Evolutionary conservation across 2,797 vertebrate species (phyloP).

Genomic region (Champsocephalus gunnari): DNA sequence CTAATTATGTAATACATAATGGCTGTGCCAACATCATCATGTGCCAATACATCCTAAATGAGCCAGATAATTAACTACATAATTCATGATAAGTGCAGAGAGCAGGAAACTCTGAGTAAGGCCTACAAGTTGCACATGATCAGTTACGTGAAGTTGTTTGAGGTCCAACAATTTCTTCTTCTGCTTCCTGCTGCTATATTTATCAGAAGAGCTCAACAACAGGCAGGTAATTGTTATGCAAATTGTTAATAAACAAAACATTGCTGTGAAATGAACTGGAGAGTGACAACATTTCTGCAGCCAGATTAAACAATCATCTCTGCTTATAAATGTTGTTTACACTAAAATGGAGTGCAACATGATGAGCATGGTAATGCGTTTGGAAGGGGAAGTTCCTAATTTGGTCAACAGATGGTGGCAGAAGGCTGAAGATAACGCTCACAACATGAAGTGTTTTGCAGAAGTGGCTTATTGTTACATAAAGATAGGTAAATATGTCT

Average conservation of each 20-base stretch:
- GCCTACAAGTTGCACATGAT: background rate
- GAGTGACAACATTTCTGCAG: constrained; percentile 2
- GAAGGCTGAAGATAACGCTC: constrained; percentile 59
- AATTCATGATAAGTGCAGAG: constrained; percentile 35
- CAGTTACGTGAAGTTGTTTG: constrained; percentile 3
- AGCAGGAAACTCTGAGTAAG: constrained; percentile 1
- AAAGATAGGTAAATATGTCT: constrained; percentile 18
- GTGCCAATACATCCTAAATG: constrained; percentile 54
- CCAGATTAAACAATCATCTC: constrained; percentile 19
- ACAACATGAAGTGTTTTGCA: constrained; percentile 7
- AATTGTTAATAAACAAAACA: constrained; percentile 5
- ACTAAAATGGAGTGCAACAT: constrained; percentile 44
- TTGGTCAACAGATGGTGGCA: constrained; percentile 83
- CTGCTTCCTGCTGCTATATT: constrained; percentile 26
- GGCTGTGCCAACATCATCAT: constrained; percentile 59
- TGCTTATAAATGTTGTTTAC: constrained; percentile 25
- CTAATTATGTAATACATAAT: constrained; percentile 14
- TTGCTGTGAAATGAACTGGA: constrained; percentile 31
- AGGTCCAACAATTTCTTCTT: constrained; percentile 17
- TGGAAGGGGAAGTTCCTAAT: constrained; percentile 56
- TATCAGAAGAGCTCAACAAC: constrained; percentile 7
- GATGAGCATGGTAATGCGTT: constrained; percentile 32
- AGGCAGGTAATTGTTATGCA: constrained; percentile 18
- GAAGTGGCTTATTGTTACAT: constrained; percentile 36
- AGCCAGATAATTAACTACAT: constrained; percentile 33